Evolutionary conservation across 2,797 vertebrate genomes (phyloP).

Genomic region (Hirundo rustica): DNA sequence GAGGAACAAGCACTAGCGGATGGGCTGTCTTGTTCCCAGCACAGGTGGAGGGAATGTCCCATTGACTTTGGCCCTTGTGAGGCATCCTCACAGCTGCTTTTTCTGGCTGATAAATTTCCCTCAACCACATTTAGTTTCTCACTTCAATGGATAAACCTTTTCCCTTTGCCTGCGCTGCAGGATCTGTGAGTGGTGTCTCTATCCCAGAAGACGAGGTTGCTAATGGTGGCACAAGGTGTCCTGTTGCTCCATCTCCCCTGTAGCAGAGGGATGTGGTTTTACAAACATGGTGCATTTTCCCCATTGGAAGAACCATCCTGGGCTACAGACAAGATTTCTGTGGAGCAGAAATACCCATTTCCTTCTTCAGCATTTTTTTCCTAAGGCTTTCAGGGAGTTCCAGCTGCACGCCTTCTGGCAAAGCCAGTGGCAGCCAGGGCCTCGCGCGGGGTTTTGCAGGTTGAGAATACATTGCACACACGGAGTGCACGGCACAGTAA

Average conservation of each 20-base stretch:
- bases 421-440: not conserved
- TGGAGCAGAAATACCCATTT: not conserved
- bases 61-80: not conserved
- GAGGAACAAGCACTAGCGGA: not conserved
- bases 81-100: not conserved
- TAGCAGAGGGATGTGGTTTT: not conserved
- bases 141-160: not conserved
- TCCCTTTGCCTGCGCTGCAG: not conserved
- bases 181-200: not conserved
- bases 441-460: accelerated
- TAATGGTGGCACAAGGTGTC: not conserved
- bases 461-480: not conserved
- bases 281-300: not conserved
- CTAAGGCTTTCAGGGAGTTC: not conserved
- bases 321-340: not conserved
- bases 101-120: not conserved
- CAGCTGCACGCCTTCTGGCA: not conserved
- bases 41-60: not conserved
- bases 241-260: not conserved
- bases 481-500: not conserved
- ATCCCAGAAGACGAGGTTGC: not conserved
- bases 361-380: not conserved
- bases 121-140: not conserved
- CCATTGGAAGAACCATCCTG: not conserved
- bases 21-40: not conserved